Evolutionary conservation across 2,797 vertebrate species (phyloP).

Genomic region (Spinus pinus): DNA sequence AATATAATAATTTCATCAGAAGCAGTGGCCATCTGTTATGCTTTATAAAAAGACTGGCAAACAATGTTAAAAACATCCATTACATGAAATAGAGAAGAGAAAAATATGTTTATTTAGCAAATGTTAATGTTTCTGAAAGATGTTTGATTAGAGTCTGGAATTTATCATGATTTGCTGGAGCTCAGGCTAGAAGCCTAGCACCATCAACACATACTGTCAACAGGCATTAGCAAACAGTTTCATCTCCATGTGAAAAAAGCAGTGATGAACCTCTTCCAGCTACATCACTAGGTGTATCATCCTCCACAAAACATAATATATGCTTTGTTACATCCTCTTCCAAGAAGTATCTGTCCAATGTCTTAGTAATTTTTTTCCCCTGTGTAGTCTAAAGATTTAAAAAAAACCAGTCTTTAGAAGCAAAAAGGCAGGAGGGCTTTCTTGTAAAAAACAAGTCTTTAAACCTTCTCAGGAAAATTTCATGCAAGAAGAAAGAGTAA

Average conservation of each 20-base stretch:
- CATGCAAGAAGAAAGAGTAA: not conserved
- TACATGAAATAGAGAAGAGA: not conserved
- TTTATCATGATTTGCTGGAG: not conserved
- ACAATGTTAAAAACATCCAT: not conserved
- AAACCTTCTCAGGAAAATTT: not conserved
- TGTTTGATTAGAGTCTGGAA: slow-evolving; percentile 8
- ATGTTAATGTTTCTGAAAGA: slow-evolving; percentile 16
- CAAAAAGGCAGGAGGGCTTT: not conserved
- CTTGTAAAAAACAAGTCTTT: not conserved
- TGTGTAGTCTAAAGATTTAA: not conserved
- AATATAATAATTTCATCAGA: slow-evolving; percentile 7
- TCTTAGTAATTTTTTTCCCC: not conserved
- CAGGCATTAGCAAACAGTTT: not conserved
- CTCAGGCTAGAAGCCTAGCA: not conserved
- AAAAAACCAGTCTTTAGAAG: not conserved
- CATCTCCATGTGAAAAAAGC: not conserved
- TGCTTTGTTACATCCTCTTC: not conserved
- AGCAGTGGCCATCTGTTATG: not conserved
- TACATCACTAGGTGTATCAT: not conserved
- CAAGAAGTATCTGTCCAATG: not conserved
- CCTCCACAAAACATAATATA: not conserved
- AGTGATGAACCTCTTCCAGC: not conserved
- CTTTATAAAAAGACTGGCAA: not conserved
- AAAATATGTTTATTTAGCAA: slow-evolving; percentile 19
- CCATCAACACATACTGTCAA: not conserved